A percentile compares a stretch with the other conserved stretches of the same genome.
phyloP scores from a whole-genome alignment of 2,113 vertebrate genomes.

The Corydoras maculifer region DNA sequence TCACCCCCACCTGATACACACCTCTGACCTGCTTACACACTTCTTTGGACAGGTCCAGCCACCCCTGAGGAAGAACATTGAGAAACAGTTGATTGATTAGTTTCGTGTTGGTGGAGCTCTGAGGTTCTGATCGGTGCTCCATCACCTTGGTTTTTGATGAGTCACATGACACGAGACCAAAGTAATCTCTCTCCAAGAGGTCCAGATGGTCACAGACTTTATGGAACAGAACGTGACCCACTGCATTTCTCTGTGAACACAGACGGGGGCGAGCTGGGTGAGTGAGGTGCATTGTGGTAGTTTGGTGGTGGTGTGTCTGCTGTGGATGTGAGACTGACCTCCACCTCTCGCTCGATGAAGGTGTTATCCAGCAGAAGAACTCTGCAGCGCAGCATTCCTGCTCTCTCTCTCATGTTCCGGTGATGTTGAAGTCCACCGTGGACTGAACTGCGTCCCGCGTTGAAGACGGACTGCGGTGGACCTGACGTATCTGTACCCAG shows the following conservation, averaged over 20 bases:
- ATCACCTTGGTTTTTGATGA: slow-evolving; percentile 73
- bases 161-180: slow-evolving; percentile 81
- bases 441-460: background rate
- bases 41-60: slow-evolving; percentile 90
- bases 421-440: background rate
- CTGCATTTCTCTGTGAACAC: slow-evolving; percentile 81
- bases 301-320: background rate
- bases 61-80: slow-evolving; percentile 69
- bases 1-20: slow-evolving; percentile 51
- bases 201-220: slow-evolving; percentile 90
- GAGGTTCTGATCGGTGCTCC: background rate
- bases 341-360: slow-evolving; percentile 80
- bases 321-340: slow-evolving; percentile 67
- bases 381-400: slow-evolving; percentile 82
- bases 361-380: slow-evolving; percentile 84
- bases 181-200: slow-evolving; percentile 95
- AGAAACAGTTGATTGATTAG: background rate
- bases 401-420: slow-evolving; percentile 51
- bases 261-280: background rate
- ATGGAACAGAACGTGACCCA: slow-evolving; percentile 85
- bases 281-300: too few species aligned
- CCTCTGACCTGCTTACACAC: slow-evolving; percentile 88
- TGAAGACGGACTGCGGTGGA: too few species aligned
- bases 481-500: background rate
- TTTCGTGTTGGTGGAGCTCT: too few species aligned